Evolutionary conservation across 2,888 invertebrate species (phyloP).

Genomic region (Agrotis clavis): DNA sequence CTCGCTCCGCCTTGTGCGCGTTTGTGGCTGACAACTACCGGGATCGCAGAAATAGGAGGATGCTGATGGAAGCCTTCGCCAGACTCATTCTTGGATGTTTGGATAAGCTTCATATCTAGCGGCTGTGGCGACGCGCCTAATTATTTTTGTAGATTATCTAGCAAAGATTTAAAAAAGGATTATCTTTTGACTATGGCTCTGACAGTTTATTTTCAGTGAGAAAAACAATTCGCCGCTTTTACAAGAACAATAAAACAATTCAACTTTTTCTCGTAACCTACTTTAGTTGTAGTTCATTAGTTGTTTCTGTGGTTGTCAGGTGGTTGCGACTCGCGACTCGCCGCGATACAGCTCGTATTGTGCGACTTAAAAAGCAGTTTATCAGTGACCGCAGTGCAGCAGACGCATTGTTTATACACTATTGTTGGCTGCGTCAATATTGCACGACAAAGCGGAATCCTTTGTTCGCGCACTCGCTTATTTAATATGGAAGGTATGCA

Average conservation of each 20-base stretch:
- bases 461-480: conserved; percentile 65
- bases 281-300: conserved; percentile 36
- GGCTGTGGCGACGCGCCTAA: neutral
- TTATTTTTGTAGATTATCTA: neutral
- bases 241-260: conserved; percentile 34
- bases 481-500: conserved; percentile 61
- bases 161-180: neutral
- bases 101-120: conserved; percentile 10
- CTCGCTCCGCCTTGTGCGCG: conserved; percentile 55
- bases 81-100: conserved; percentile 19
- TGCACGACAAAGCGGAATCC: conserved; percentile 59
- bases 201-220: neutral
- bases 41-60: conserved; percentile 55
- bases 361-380: conserved; percentile 58
- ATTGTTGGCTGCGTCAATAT: conserved; percentile 61
- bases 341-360: conserved; percentile 41
- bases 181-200: neutral
- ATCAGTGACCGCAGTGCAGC: conserved; percentile 51
- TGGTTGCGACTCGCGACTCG: conserved; percentile 6
- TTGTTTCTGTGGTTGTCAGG: conserved; percentile 49
- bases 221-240: neutral
- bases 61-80: conserved; percentile 49
- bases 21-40: conserved; percentile 64
- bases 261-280: conserved; percentile 26
- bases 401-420: conserved; percentile 53